Evolutionary conservation across 1,140 invertebrate genomes (phyloP).

Genomic region (Muscidifurax raptorellus): DNA sequence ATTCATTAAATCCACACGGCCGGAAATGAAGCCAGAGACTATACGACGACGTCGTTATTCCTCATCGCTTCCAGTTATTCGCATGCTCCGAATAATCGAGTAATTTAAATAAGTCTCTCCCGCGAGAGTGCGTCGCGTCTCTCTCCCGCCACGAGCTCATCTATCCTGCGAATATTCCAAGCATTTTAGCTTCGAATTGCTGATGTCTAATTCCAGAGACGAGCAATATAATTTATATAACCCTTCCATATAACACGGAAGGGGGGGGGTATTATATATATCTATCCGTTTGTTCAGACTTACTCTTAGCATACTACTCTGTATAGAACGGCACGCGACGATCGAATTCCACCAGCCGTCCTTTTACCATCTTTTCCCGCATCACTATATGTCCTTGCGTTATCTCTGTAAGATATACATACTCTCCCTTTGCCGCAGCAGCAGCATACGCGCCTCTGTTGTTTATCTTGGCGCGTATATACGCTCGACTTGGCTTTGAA

Average conservation of each 20-base stretch:
- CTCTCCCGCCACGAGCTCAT: background rate
- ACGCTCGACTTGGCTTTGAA: background rate
- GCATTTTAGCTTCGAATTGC: background rate
- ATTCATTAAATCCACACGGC: too few species aligned
- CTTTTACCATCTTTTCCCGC: constrained; percentile 12
- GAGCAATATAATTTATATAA: background rate
- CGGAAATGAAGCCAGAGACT: background rate
- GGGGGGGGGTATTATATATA: background rate
- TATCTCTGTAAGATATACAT: too few species aligned
- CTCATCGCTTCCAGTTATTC: background rate
- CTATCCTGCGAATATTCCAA: background rate
- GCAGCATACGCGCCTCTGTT: too few species aligned
- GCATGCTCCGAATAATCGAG: constrained; percentile 14
- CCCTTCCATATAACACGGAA: background rate
- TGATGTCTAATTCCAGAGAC: constrained; percentile 4
- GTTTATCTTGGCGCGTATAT: background rate
- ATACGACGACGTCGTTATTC: background rate
- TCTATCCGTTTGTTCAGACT: background rate
- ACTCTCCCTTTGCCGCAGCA: background rate
- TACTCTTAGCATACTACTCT: background rate
- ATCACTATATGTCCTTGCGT: background rate
- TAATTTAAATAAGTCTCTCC: constrained; percentile 17
- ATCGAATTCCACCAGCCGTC: background rate
- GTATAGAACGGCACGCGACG: background rate
- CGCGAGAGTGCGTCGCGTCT: background rate